Base-by-base conservation (phyloP, 2,888 invertebrate species). In the Pterostichus niger region DNA sequence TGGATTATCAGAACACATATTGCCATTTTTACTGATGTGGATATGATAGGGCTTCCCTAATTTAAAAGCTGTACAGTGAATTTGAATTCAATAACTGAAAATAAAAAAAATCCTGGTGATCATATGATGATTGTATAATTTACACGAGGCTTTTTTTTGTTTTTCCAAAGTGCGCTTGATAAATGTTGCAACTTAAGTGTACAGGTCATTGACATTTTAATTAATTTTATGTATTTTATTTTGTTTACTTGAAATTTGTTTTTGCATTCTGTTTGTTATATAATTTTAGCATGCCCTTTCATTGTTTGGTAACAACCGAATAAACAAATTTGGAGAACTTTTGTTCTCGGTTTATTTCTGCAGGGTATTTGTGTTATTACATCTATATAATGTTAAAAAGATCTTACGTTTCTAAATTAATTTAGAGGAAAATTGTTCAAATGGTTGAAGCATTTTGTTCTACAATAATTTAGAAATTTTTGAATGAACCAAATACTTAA, bases 81-180 rank as follows among this genome's bases (percentile, higher is more conserved):
- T 71, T 71, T 71, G 40, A 71, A 71, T 71, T 71, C 44, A 71
- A 71, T 71, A 71, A 71, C 68, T 17, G 44, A 17, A 40, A 64
- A 68, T 68, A 68, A 13, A 68, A 24, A 68, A 71, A 71, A 71
- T 71, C 68, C 68, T 40, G 40, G 17, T 40, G 68, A 71, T 71
- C 68, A 71, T 71, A 6, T 31, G 64, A n/a, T 64, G 64, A 64
- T 71, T 71, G 68, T 15, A 44, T 40, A 44, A 64, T 44, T 44
- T 17, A 10, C 17, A 44, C 44, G 17, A 10, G 40, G 9, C 0
- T 56, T 24, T 17, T 56, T 17, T 17, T 9, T 71, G n/a, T 35
- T 33, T 64, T 71, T 71, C 17, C 17, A 46, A 64, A 64, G 33
- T 13, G 33, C 13, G 2, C 9, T 35, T 31, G 33, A 17, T 46